phyloP scores from a whole-genome alignment of 1,140 invertebrate species.

The Trichogramma pretiosum region DNA sequence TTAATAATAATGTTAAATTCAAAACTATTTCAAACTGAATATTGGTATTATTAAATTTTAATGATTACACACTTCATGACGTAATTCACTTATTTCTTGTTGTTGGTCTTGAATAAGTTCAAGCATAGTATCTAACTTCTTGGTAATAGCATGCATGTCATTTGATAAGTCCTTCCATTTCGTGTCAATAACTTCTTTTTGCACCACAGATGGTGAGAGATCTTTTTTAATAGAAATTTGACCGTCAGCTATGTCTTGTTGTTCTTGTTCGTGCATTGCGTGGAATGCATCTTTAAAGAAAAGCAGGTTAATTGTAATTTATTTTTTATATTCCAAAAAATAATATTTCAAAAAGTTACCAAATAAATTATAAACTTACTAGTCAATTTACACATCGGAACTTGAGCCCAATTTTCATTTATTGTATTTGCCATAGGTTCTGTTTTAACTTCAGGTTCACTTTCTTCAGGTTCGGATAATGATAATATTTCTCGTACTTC shows the following conservation, averaged over 20 bases:
- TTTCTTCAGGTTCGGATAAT: constrained; percentile 45
- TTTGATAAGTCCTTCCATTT: constrained; percentile 24
- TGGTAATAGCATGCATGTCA: constrained; percentile 26
- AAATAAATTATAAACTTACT: neutral
- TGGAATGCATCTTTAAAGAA: constrained; percentile 37
- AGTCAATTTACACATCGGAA: constrained; percentile 33
- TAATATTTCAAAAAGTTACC: neutral
- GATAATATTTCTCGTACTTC: constrained; percentile 75
- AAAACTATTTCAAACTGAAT: neutral
- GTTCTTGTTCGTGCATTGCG: constrained; percentile 24
- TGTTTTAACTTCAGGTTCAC: constrained; percentile 25
- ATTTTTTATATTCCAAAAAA: too few species aligned
- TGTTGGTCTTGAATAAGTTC: constrained; percentile 32
- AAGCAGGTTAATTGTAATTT: too few species aligned
- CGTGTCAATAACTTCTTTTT: constrained; percentile 3
- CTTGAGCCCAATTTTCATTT: constrained; percentile 42
- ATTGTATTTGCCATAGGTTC: constrained; percentile 19
- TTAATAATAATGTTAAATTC: neutral
- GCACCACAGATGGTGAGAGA: neutral
- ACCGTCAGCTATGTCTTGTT: constrained; percentile 19
- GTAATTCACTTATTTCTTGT: constrained; percentile 32
- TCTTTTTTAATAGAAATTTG: constrained; percentile 26
- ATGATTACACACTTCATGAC: constrained; percentile 32
- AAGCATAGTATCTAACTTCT: constrained; percentile 33
- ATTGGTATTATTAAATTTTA: neutral